Evolutionary conservation across 2,113 vertebrate genomes (phyloP), one percentile per base, ranked within the genome.

Genomic region (Ornithorhynchus anatinus): DNA sequence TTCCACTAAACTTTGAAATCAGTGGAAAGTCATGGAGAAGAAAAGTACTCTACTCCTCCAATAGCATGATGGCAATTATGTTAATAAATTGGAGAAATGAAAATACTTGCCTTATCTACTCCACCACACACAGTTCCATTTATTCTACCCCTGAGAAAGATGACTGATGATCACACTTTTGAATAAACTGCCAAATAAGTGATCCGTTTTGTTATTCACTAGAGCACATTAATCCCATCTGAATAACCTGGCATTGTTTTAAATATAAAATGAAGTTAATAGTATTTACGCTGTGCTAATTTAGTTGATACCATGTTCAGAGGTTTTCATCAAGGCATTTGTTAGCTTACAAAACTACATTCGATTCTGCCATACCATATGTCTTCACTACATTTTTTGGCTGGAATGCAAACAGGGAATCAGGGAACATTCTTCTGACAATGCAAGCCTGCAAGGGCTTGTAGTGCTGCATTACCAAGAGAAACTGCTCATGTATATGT

Each of bases 51-150:
- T 25, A 22, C 43, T 20, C 22, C 36, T 53, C 45, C 40, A 73
- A 31, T 27, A 33, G 16, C n/a, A n/a, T n/a, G 53, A 59, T 64
- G 42, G 59, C 20, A 45, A 69, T 69, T 68, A 61, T 74, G 70
- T 80, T 56, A 59, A 27, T 27, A 32, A 76, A 71, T 71, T 58
- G 71, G 67, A 76, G 44, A 73, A 42, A 8, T 13, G 13, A 14
- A 15, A 60, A 40, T 22, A 35, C 39, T 61, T 69, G 35, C 68
- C 67, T 37, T 40, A 31, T 25, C 60, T 52, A 42, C 25, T 69
- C 79, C 40, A 35, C n/a, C 48, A 42, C 37, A 56, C 2, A 59
- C 22, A 1, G 0, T 45, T 16, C 53, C 58, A 25, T 37, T 5
- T 72, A 25, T 52, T 78, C 44, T 67, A 20, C 47, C 51, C 22